phyloP scores from a whole-genome alignment of 2,797 vertebrate genomes.

The Channallabes apus region DNA sequence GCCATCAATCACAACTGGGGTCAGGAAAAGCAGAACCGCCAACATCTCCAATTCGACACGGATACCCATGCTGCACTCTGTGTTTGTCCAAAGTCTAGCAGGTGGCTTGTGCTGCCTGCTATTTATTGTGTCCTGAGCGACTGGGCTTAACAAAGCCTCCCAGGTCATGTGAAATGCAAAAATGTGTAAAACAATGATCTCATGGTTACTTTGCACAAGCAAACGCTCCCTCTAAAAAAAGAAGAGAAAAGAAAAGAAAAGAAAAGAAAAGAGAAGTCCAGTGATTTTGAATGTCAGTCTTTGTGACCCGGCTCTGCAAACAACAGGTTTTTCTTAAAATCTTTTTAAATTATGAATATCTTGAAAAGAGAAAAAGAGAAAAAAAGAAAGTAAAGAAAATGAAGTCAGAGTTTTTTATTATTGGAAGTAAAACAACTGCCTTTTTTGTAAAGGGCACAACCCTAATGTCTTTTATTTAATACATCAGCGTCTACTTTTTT shows the following conservation, averaged over 20 bases:
- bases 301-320: neutral
- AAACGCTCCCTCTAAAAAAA: neutral
- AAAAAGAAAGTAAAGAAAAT: neutral
- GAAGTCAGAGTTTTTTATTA: neutral
- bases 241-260: neutral
- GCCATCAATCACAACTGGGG: slow-evolving; percentile 45
- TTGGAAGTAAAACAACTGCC: neutral
- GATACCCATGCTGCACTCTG: neutral
- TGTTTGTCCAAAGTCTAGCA: neutral
- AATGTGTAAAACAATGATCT: neutral
- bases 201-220: slow-evolving; percentile 15
- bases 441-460: neutral
- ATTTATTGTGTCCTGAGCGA: slow-evolving; percentile 7
- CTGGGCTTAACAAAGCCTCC: neutral
- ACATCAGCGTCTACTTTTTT: neutral
- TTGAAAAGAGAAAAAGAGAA: too few relatives aligned
- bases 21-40: slow-evolving; percentile 43
- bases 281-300: slow-evolving; percentile 4
- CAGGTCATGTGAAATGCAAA: slow-evolving; percentile 19
- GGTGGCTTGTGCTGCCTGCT: neutral
- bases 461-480: too few relatives aligned
- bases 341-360: neutral
- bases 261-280: neutral
- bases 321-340: neutral
- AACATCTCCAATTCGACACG: slow-evolving; percentile 58